A percentile compares a stretch with the other conserved stretches of the same genome.
Conservation (phyloP, 2,888 invertebrate species). For the Nomada fabriciana region DNA sequence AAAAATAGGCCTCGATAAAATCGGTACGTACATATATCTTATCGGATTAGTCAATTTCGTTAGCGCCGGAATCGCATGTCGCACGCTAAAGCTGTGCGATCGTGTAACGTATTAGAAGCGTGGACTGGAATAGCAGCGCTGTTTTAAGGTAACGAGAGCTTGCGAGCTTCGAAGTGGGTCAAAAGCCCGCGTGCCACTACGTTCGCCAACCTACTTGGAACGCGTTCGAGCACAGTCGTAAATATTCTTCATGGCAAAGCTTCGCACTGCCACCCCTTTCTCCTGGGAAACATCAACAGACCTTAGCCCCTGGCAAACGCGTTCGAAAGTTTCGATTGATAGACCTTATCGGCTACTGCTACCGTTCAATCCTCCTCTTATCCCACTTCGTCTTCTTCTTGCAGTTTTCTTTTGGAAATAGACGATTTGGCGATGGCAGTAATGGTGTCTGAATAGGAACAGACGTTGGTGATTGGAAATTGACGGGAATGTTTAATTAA, state of each 20-base stretch:
- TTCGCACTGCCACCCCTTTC: constrained; percentile 1
- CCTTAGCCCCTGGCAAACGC: too few species aligned
- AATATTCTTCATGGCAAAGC: constrained; percentile 56
- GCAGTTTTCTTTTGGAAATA: too few species aligned
- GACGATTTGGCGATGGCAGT: too few species aligned
- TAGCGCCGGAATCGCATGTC: background rate
- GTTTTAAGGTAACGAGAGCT: constrained; percentile 74
- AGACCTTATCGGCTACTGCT: too few species aligned
- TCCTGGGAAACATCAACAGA: background rate
- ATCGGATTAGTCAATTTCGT: background rate
- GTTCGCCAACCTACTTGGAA: constrained; percentile 66
- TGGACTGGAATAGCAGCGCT: constrained; percentile 53
- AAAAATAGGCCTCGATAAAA: background rate
- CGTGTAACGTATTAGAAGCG: constrained; percentile 30
- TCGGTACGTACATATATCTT: too few species aligned
- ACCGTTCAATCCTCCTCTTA: too few species aligned
- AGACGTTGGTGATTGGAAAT: too few species aligned
- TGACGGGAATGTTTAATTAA: too few species aligned
- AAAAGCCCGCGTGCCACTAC: constrained; percentile 67
- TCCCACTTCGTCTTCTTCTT: too few species aligned
- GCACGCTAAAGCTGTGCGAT: constrained; percentile 6
- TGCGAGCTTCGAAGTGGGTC: constrained; percentile 75
- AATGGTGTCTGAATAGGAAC: too few species aligned
- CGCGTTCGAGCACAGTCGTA: constrained; percentile 56
- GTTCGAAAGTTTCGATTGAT: too few species aligned